Percentiles rank a stretch among this genome's conserved stretches.
These are phyloP conservation scores for Lamprotornis superbus DNA, from an alignment of 2,113 vertebrate species.

Conservation along the genomic window DNA sequence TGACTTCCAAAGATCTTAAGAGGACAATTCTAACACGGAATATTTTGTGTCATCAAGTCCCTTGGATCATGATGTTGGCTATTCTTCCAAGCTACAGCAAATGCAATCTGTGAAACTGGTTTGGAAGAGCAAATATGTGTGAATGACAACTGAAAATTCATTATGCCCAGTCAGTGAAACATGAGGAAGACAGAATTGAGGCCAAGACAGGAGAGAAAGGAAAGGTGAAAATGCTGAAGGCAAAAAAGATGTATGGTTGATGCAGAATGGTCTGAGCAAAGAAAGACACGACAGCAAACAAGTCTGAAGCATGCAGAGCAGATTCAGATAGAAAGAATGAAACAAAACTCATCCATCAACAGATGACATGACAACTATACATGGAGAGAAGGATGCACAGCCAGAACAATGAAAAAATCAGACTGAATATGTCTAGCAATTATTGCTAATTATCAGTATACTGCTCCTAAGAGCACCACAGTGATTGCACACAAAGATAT, in stretches of 20 bases:
- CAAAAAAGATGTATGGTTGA: background rate
- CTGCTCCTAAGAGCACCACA: background rate
- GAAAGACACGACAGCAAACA: background rate
- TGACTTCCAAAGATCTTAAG: background rate
- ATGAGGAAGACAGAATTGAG: background rate
- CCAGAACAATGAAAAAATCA: background rate
- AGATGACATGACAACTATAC: background rate
- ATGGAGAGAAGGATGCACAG: background rate
- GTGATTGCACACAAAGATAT: background rate
- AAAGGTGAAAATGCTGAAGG: background rate
- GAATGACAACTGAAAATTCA: background rate
- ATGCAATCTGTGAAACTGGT: background rate
- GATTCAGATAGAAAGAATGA: background rate
- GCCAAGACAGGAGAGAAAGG: background rate
- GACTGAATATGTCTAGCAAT: background rate
- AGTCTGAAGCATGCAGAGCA: background rate
- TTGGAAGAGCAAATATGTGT: background rate
- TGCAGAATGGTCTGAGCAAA: background rate
- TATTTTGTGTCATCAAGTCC: background rate
- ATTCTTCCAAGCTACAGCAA: background rate
- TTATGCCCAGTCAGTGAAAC: background rate
- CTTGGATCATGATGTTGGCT: background rate
- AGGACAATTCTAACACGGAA: background rate
- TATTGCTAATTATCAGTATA: slow-evolving; percentile 3
- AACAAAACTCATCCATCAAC: background rate